A percentile compares a stretch with the other conserved stretches of the same genome.
Conservation (phyloP, 2,113 vertebrate genomes). For the Coptodon bakossiorum region DNA sequence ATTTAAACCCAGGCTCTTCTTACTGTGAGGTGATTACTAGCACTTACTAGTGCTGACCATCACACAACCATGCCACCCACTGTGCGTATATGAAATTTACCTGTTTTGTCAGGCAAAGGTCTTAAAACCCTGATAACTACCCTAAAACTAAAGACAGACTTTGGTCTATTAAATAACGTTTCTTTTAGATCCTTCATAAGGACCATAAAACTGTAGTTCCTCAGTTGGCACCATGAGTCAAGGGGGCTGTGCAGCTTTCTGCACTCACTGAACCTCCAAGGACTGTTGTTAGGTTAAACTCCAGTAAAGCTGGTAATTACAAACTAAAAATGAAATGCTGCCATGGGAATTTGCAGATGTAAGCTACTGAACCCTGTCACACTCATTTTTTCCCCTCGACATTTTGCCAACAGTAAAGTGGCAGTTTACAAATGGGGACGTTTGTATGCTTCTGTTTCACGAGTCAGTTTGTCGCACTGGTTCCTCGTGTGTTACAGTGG, state of each 20-base stretch:
- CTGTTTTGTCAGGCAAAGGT: background rate
- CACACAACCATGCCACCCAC: background rate
- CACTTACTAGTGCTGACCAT: background rate
- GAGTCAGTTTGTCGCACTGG: background rate
- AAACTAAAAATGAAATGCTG: constrained; percentile 21
- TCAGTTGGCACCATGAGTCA: background rate
- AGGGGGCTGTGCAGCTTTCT: background rate
- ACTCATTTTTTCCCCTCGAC: background rate
- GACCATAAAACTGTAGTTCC: background rate
- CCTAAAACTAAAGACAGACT: background rate
- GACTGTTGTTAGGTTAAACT: constrained; percentile 36
- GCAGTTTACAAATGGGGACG: constrained; percentile 1
- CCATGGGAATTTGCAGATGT: background rate
- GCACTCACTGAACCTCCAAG: background rate
- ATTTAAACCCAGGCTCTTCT: background rate
- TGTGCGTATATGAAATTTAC: background rate
- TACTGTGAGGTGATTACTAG: background rate
- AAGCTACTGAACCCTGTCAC: background rate
- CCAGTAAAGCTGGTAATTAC: constrained; percentile 46
- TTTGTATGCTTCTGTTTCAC: background rate
- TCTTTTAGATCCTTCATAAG: background rate
- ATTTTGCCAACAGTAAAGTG: background rate
- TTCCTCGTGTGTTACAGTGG: background rate
- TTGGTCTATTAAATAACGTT: background rate
- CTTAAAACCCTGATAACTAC: background rate